phyloP scores from a whole-genome alignment of 2,797 vertebrate species.

The Aeoliscus strigatus region DNA sequence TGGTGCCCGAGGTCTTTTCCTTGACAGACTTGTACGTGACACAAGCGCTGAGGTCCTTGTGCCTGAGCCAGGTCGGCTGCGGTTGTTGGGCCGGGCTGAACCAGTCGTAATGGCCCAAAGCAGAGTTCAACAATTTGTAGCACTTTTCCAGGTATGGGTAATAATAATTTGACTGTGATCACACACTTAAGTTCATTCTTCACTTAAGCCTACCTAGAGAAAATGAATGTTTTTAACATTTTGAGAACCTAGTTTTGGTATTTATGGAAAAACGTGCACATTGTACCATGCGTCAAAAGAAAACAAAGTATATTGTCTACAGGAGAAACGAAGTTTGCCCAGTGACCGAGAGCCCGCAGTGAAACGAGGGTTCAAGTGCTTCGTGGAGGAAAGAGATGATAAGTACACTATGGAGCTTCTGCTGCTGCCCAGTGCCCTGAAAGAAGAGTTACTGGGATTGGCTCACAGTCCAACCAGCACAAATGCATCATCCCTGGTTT shows the following conservation, averaged over 20 bases:
- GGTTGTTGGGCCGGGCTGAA: conserved; percentile 82
- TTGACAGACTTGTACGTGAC: conserved; percentile 86
- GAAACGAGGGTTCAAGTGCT: conserved; percentile 88
- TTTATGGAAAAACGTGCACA: background rate
- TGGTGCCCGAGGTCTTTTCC: conserved; percentile 85
- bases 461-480: conserved; percentile 69
- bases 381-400: conserved; percentile 92
- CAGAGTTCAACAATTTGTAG: conserved; percentile 90
- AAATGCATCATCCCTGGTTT: conserved; percentile 46
- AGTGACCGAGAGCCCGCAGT: conserved; percentile 80
- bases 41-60: conserved; percentile 90
- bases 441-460: conserved; percentile 87
- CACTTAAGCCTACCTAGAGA: too few species aligned
- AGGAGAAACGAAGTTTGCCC: conserved; percentile 80
- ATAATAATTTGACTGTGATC: background rate
- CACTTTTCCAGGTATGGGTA: conserved; percentile 77
- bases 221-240: background rate
- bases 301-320: conserved; percentile 2
- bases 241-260: background rate
- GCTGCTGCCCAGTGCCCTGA: conserved; percentile 89
- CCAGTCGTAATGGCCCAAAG: conserved; percentile 95
- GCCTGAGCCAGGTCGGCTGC: conserved; percentile 81
- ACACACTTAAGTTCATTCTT: too few species aligned
- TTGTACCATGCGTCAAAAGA: too few species aligned
- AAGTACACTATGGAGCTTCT: conserved; percentile 95